Base-by-base conservation (phyloP, 2,888 invertebrate genomes). In the Melolontha melolontha region DNA sequence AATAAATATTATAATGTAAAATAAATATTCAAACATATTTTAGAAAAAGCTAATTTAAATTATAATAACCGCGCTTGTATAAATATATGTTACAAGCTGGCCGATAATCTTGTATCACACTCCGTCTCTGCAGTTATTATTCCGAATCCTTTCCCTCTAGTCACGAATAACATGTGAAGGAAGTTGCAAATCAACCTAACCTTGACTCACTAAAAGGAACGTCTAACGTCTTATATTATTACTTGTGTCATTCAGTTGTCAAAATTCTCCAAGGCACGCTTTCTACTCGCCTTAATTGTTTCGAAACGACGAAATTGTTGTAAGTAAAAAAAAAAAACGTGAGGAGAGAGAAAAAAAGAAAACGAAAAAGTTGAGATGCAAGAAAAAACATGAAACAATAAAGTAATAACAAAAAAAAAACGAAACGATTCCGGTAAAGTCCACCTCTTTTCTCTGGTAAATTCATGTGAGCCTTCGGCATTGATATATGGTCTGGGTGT, bases 401-500 rank as follows among this genome's bases (percentile, higher is more conserved):
- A 12, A 34, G n/a, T 27, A 51, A n/a, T n/a, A 27, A 52, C 12
- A 7, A 47, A 42, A 16, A 47, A 42, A 62, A 62, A 44, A 62
- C 39, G 47, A 62, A 39, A 47, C 34, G 17, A 47, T 62, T 62
- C 59, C 39, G 47, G 59, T 47, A 49, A 62, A 47, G 47, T 34
- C 47, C 59, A 62, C 59, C 59, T 47, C 34, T 54, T 16, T 34
- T 34, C 17, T 14, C 7, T 17, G 54, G 54, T 54, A 54, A 12
- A 40, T 54, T 54, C 27, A 39, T 17, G 54, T 14, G 39, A 12
- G 17, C 44, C 47, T 14, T n/a, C 17, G 59, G 47, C 59, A 59
- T 59, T 59, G 69, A 68, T 68, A 67, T 67, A 66, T 51, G 66
- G 66, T 57, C 67, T 70, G 66, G 68, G 54, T 72, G 66, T 67